phyloP scores from a whole-genome alignment of 2,888 invertebrate genomes.

The Coleophora deauratella region DNA sequence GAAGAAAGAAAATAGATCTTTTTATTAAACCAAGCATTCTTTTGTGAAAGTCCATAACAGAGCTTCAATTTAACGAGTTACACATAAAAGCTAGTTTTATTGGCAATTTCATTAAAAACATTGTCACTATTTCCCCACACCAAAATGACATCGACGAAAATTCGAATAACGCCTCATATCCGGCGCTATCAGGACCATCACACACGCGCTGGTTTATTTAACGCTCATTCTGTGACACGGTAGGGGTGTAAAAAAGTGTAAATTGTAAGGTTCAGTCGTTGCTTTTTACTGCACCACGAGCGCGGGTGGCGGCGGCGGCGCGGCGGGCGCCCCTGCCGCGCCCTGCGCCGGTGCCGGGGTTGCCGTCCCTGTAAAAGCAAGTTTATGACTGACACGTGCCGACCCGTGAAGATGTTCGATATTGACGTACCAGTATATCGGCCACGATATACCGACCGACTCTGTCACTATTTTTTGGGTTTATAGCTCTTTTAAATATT shows the following conservation, averaged over 20 bases:
- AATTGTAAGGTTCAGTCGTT: conserved; percentile 6
- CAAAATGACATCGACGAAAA: too few relatives aligned
- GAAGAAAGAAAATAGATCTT: too few relatives aligned
- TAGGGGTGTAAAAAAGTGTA: conserved; percentile 6
- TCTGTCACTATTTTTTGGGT: too few relatives aligned
- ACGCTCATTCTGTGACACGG: conserved; percentile 1
- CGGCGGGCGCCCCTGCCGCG: conserved; percentile 30
- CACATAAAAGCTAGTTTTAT: too few relatives aligned
- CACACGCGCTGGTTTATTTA: not conserved
- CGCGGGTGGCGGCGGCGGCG: conserved; percentile 15
- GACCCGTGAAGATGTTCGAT: conserved; percentile 29
- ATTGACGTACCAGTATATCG: conserved; percentile 37
- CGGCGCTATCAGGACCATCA: not conserved
- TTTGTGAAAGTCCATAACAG: too few relatives aligned
- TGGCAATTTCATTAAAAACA: too few relatives aligned
- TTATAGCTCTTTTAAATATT: too few relatives aligned
- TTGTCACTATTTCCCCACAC: too few relatives aligned
- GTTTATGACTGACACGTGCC: conserved; percentile 67
- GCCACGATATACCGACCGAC: conserved; percentile 18
- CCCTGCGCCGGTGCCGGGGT: conserved; percentile 34
- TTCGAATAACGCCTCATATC: too few relatives aligned
- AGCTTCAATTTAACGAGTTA: too few relatives aligned
- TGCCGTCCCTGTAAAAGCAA: conserved; percentile 52
- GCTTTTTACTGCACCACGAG: conserved; percentile 32
- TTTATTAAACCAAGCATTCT: too few relatives aligned